A percentile compares a stretch with the other conserved stretches of the same genome.
These are phyloP conservation scores for Steinernema hermaphroditum DNA, from an alignment of 2,888 invertebrate species.

Conservation along the genomic window DNA sequence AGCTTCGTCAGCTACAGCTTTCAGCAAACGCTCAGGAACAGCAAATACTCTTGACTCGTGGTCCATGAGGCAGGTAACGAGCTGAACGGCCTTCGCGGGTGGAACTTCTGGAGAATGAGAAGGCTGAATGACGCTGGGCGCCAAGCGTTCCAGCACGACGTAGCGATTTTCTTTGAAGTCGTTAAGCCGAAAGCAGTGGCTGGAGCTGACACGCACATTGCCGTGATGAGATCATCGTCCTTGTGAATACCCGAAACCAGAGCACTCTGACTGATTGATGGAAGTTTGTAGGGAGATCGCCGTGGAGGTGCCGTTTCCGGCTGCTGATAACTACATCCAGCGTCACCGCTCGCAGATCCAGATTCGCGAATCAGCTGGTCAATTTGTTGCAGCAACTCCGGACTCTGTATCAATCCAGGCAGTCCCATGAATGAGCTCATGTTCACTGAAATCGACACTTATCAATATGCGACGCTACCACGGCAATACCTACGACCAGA, in stretches of 20 bases:
- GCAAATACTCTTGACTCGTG: conserved; percentile 2
- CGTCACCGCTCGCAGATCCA: not conserved
- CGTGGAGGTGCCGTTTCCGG: not conserved
- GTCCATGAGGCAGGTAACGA: conserved; percentile 20
- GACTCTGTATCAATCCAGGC: not conserved
- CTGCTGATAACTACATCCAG: not conserved
- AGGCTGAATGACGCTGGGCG: not conserved
- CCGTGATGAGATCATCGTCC: conserved; percentile 1
- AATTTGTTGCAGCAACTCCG: not conserved
- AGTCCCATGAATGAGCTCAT: not conserved
- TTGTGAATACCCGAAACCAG: not conserved
- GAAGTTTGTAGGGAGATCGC: conserved; percentile 5
- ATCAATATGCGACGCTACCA: not conserved
- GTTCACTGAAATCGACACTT: too few relatives aligned
- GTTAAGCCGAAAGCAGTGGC: not conserved
- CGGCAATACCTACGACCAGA: not conserved
- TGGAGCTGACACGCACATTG: conserved; percentile 17
- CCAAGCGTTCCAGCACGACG: conserved; percentile 16
- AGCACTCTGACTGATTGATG: not conserved
- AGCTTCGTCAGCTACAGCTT: not conserved
- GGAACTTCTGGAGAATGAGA: not conserved
- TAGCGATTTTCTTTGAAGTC: conserved; percentile 13
- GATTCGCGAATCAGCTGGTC: not conserved
- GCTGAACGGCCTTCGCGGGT: not conserved
- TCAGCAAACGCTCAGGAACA: not conserved